Evolutionary conservation across 53 echinoderm and acorn worm species (phyloP), one percentile per base, ranked within the genome.

Genomic region (Holothuria leucospilota): DNA sequence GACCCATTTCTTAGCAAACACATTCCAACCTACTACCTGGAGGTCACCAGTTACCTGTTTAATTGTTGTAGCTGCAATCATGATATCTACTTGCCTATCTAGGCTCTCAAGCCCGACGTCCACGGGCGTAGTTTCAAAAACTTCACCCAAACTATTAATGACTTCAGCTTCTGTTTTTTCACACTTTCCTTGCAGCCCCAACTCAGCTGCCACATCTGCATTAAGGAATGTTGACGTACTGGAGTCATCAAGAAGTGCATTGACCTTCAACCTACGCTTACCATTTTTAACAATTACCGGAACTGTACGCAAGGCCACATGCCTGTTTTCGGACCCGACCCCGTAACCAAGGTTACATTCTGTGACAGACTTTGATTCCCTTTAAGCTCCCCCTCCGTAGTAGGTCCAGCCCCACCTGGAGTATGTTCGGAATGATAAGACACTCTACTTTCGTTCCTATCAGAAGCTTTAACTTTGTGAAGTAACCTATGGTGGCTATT

Each of bases 261-360:
- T 83, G 21, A 83, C 65, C 49, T 83, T 83, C 5, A 83, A 21
- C 12, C 65, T 30, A 5, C 39, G 40, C 12, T 83, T 83, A 12
- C 83, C 66, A 24, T 83, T 83, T 40, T 67, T 65, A 7, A 83
- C 83, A 12, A 82, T 63, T 39, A 82, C 82, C n/a, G 77, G 77
- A 38, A 77, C 77, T 6, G 77, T 77, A 4, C 77, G 78, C 58
- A 78, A 58, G 18, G 78, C 78, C 1, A 78, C 58, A 7, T 64
- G 40, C 5, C 27, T 65, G 29, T 56, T 72, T 58, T 78, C 13
- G 15, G 13, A 16, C 21, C 9, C 58, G 78, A 53, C 6, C 78
- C 78, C 29, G 59, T 56, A 21, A 78, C 9, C 34, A 64, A 21
- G 8, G 66, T 83, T 30, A 66, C 68, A n/a, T 28, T 63, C 25